Conservation (phyloP, 2,797 vertebrate species). For the Anniella stebbinsi region DNA sequence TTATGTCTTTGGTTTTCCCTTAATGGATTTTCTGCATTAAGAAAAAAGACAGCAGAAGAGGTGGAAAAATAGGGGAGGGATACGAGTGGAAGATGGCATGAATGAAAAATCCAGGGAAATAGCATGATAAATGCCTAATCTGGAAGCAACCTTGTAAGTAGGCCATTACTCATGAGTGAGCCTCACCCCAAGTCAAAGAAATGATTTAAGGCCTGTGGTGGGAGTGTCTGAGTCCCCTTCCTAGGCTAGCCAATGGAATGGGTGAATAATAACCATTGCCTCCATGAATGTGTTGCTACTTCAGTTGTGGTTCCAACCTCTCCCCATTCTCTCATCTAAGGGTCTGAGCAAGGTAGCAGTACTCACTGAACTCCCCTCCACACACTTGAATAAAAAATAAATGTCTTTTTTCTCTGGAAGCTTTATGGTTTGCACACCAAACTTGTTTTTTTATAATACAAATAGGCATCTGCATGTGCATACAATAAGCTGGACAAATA, state of each 20-base stretch:
- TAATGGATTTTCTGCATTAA: no score
- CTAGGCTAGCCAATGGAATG: no score
- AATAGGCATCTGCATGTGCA: not conserved
- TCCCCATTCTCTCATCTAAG: not conserved
- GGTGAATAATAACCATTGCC: no score
- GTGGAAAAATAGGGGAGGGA: no score
- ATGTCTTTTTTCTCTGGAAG: not conserved
- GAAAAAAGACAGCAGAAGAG: no score
- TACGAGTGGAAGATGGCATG: no score
- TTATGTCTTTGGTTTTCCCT: no score
- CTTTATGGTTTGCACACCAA: not conserved
- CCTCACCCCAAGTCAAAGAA: not conserved
- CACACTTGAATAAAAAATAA: not conserved
- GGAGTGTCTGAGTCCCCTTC: not conserved
- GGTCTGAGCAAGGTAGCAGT: no score
- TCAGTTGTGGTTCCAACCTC: not conserved
- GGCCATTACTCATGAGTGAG: not conserved
- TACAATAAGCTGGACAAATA: constrained; percentile 24
- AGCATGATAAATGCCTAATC: no score
- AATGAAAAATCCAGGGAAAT: no score
- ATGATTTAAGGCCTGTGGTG: not conserved
- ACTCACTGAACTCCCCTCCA: no score
- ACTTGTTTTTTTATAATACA: not conserved
- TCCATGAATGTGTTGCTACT: not conserved
- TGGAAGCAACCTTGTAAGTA: no score